Evolutionary conservation across 2,888 invertebrate species (phyloP), one percentile per base, ranked within the genome.

Genomic region (Smittia sp.): DNA sequence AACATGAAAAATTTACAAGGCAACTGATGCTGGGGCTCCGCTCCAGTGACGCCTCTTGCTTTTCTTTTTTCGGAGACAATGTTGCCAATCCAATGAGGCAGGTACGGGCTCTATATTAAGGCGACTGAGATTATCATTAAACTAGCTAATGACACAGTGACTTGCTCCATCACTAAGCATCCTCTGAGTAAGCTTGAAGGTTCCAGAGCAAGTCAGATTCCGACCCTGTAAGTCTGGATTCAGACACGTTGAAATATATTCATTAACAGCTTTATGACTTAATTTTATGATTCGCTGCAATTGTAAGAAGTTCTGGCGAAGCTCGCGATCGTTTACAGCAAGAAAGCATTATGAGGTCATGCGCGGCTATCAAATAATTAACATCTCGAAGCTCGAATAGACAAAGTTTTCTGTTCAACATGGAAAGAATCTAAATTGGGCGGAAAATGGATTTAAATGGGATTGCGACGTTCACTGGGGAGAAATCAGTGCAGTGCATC

Each of bases 341-440:
- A 32, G 32, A 58, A 22, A 18, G 18, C 18, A 58, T 58, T 58
- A 58, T 58, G 58, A 58, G 58, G 58, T 58, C 58, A 58, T 58
- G 22, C 22, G 20, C 58, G 22, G 58, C 52, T 69, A 69, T 69
- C 69, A 69, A 52, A 27, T 52, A 69, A 69, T 69, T 69, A 69
- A 69, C 32, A 69, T 69, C 69, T 69, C 52, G 52, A 69, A 32
- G 9, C 32, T 52, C n/a, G 18, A 67, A 67, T 38, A 22, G 58
- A 18, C n/a, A 18, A 58, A 58, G 9, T 20, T 58, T 18, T 22
- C 9, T 58, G 18, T 18, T 18, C 58, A 32, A 32, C 58, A 18
- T 20, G 22, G 3, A 58, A 1, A 58, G 15, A 46, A 46, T 46
- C n/a, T 46, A 15, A 46, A 46, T 46, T 46, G 15, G 46, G n/a